Conservation (phyloP, 2,113 vertebrate genomes). For the Siniperca chuatsi region DNA sequence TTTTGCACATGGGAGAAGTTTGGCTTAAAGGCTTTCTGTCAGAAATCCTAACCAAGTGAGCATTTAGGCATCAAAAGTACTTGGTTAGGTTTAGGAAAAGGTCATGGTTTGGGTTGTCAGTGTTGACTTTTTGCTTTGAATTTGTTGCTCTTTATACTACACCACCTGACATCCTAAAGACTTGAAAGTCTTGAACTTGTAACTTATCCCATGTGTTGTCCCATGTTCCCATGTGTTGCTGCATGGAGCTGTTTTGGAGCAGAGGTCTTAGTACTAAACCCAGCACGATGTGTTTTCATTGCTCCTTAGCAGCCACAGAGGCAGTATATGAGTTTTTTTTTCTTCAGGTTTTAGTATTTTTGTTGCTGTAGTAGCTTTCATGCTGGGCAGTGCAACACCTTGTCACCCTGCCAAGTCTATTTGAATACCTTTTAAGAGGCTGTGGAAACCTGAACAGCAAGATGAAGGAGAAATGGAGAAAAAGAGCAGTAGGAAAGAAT, state of each 20-base stretch:
- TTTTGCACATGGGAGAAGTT: too few relatives aligned
- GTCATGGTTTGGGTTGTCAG: too few relatives aligned
- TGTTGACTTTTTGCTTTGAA: too few relatives aligned
- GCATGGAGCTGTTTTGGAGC: not conserved
- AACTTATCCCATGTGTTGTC: too few relatives aligned
- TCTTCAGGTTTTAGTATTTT: slow-evolving; percentile 1
- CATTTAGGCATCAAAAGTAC: too few relatives aligned
- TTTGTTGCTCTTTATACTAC: too few relatives aligned
- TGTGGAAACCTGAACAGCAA: slow-evolving; percentile 29
- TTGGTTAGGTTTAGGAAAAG: too few relatives aligned
- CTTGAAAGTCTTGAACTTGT: too few relatives aligned
- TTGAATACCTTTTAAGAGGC: slow-evolving; percentile 18
- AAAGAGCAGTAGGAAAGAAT: slow-evolving; percentile 37
- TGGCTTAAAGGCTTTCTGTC: too few relatives aligned
- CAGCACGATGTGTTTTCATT: not conserved
- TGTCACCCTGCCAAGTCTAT: slow-evolving; percentile 23
- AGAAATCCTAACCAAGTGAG: too few relatives aligned
- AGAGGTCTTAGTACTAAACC: not conserved
- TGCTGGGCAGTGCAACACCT: not conserved
- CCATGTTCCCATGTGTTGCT: too few relatives aligned
- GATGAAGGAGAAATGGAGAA: slow-evolving; percentile 13
- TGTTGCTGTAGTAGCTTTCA: not conserved
- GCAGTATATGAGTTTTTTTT: not conserved
- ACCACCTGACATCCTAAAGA: too few relatives aligned
- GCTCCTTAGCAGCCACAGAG: not conserved